Percentiles rank a stretch among this genome's conserved stretches.
Conservation (phyloP, 2,113 vertebrate species). For the Aspiorhynchus laticeps region DNA sequence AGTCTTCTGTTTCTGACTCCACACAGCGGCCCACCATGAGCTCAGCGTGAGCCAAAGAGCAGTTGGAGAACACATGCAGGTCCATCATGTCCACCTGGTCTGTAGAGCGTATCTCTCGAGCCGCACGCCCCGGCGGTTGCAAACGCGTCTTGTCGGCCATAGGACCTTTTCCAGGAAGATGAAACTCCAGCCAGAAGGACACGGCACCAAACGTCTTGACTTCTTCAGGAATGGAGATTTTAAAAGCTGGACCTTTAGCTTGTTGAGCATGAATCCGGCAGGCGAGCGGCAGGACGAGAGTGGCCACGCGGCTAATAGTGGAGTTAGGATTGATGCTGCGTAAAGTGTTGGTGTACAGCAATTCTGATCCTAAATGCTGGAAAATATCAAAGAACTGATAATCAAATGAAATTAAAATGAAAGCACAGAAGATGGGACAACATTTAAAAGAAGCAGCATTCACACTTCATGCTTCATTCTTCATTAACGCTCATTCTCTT, state of each 20-base stretch:
- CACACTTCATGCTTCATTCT: too few species aligned
- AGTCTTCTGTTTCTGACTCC: conserved; percentile 62
- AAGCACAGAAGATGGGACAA: too few species aligned
- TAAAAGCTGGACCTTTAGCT: conserved; percentile 15
- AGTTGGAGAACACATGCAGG: conserved; percentile 65
- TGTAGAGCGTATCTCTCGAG: background rate
- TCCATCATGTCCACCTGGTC: conserved; percentile 56
- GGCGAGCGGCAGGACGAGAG: conserved; percentile 68
- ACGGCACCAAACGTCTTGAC: conserved; percentile 60
- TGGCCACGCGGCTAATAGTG: conserved; percentile 59
- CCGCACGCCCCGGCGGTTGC: fast-evolving
- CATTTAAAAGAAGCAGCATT: too few species aligned
- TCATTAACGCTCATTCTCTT: too few species aligned
- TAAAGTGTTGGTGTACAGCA: conserved; percentile 74
- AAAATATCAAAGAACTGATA: background rate
- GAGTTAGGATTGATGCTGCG: conserved; percentile 58
- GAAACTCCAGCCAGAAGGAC: conserved; percentile 57
- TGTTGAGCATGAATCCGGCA: conserved; percentile 62
- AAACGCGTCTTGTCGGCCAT: conserved; percentile 36
- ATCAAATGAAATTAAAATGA: too few species aligned
- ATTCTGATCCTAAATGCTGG: conserved; percentile 67
- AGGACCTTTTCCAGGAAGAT: conserved; percentile 61
- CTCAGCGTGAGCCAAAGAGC: conserved; percentile 48
- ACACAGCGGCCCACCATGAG: conserved; percentile 62
- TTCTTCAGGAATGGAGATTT: conserved; percentile 50